A percentile compares a stretch with the other conserved stretches of the same genome.
These are phyloP conservation scores for Cryptophagus acutangulus DNA, from an alignment of 2,888 invertebrate genomes.

Conservation along the genomic window DNA sequence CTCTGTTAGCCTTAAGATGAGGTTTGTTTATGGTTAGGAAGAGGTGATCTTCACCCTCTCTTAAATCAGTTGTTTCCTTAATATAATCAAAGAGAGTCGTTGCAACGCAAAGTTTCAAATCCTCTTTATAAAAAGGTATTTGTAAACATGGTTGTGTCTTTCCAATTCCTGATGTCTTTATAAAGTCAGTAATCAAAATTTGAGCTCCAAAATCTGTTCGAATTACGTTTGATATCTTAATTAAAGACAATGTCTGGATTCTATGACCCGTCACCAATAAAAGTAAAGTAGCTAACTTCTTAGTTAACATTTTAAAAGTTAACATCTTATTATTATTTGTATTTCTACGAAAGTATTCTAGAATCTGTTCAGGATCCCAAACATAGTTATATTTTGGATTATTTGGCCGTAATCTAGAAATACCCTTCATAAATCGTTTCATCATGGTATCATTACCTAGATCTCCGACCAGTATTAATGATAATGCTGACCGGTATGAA, in stretches of 20 bases:
- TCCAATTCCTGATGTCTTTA: slow-evolving; percentile 19
- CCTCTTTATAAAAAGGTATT: too few species aligned
- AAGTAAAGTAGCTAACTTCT: slow-evolving; percentile 11
- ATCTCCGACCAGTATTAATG: slow-evolving; percentile 17
- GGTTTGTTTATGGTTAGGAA: too few species aligned
- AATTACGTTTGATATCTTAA: slow-evolving; percentile 16
- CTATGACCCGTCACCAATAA: slow-evolving; percentile 12
- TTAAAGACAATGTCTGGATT: slow-evolving; percentile 15
- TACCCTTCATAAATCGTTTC: slow-evolving; percentile 26
- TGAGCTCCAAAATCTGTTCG: slow-evolving; percentile 4
- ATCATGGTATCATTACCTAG: slow-evolving; percentile 17
- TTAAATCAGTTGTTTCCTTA: too few species aligned
- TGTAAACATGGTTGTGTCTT: too few species aligned
- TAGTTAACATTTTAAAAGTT: background rate
- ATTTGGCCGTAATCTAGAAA: slow-evolving; percentile 22
- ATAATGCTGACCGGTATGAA: slow-evolving; percentile 23
- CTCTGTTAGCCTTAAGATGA: too few species aligned
- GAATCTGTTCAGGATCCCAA: slow-evolving; percentile 28
- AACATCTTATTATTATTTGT: slow-evolving; percentile 10
- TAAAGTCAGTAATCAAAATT: slow-evolving; percentile 15
- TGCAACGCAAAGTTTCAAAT: too few species aligned
- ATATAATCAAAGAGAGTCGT: too few species aligned
- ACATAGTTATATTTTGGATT: slow-evolving; percentile 25
- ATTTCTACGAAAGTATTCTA: slow-evolving; percentile 11
- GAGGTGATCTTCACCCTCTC: too few species aligned